These are phyloP conservation scores for Yponomeuta malinellus DNA, from an alignment of 2,888 invertebrate genomes.

Conservation along the genomic window DNA sequence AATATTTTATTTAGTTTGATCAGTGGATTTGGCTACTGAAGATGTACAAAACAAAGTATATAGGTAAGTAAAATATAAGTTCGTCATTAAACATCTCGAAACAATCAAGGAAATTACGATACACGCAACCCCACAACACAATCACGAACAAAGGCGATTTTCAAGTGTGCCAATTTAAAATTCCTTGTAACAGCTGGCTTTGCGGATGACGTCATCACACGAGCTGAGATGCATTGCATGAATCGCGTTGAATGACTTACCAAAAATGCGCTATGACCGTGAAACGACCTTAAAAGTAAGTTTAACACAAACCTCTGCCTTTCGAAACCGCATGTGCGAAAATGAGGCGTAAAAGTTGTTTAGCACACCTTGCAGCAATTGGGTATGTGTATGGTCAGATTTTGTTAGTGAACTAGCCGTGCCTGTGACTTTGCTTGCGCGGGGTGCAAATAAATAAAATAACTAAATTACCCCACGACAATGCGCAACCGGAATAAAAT, in stretches of 20 bases:
- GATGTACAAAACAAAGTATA: too few species aligned
- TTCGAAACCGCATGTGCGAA: neutral
- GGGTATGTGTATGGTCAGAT: neutral
- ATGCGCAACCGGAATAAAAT: too few species aligned
- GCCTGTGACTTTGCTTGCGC: too few species aligned
- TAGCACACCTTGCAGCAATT: neutral
- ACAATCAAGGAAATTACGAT: too few species aligned
- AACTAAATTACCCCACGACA: too few species aligned
- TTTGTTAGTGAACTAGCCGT: too few species aligned
- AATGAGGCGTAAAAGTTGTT: neutral
- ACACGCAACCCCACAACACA: too few species aligned
- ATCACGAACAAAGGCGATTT: neutral
- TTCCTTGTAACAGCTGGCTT: neutral
- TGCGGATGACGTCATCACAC: neutral
- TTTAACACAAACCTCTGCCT: neutral
- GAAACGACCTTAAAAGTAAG: slow-evolving; percentile 2
- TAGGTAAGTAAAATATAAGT: too few species aligned
- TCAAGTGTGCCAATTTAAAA: neutral
- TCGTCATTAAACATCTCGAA: too few species aligned
- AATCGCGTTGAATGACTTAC: slow-evolving; percentile 5
- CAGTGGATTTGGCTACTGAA: too few species aligned
- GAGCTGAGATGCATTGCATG: neutral
- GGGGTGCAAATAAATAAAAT: too few species aligned
- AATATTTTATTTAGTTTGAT: too few species aligned
- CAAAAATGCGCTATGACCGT: slow-evolving; percentile 9